Evolutionary conservation across 37 sponge, comb jelly and placozoan species (phyloP), one percentile per base, ranked within the genome.

Genomic region (Hexactinellida sp.): DNA sequence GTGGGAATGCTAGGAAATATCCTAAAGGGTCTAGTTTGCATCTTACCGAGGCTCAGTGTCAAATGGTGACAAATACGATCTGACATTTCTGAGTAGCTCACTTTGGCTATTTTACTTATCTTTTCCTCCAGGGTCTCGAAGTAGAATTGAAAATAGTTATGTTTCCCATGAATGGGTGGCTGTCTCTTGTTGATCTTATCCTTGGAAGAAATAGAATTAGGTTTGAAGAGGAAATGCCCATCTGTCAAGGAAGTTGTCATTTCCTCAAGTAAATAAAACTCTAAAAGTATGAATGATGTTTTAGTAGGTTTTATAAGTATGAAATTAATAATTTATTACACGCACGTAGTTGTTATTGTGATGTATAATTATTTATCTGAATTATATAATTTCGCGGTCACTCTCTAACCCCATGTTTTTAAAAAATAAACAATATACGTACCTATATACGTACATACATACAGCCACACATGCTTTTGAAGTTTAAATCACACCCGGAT

Each of bases 51-150:
- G 5, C 34, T 63, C 76, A 25, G 32, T 25, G 13, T n/a, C 30
- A 63, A n/a, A n/a, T 63, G 30, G 34, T 63, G 3, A n/a, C 76
- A 63, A 63, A 63, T 63, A 23, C 76, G 76, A 7, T 63, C 76
- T 63, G 76, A 63, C 76, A 63, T 63, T n/a, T 63, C 5, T 21
- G 76, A 32, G 76, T 63, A 63, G 76, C 76, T 63, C 76, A 7
- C 76, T 23, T 63, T 63, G 3, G 30, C 76, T 25, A 63, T n/a
- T 32, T 63, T 63, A 28, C 13, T 63, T 7, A 63, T n/a, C 25
- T 63, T 23, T 63, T 63, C 76, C 30, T 63, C 76, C 25, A 63
- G 5, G 3, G 76, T 63, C 30, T 63, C 76, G 25, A 63, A 63
- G 30, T 63, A 63, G 13, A 21, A 63, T 3, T 63, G 76, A 63